Evolutionary conservation across 2,888 invertebrate species (phyloP).

Genomic region (Dynastes tityus): DNA sequence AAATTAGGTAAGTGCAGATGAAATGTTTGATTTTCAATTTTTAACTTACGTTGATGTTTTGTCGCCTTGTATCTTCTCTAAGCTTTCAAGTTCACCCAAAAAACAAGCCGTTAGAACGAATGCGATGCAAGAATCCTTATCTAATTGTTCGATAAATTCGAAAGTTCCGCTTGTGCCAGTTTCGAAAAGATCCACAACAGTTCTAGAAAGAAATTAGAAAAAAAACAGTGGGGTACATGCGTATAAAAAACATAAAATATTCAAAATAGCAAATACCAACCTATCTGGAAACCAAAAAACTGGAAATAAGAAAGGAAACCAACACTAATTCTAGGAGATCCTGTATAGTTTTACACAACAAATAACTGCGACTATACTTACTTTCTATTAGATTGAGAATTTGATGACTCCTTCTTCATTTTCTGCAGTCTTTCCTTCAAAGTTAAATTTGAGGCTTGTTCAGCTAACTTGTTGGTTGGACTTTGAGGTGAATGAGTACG

Average conservation of each 20-base stretch:
- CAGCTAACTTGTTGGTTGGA: background rate
- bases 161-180: constrained; percentile 34
- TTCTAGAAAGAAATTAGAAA: constrained; percentile 23
- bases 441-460: background rate
- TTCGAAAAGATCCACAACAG: constrained; percentile 27
- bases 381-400: constrained; percentile 23
- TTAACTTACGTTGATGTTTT: constrained; percentile 34
- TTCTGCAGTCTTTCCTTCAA: constrained; percentile 22
- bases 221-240: too few species aligned
- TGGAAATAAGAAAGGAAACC: too few species aligned
- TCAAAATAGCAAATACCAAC: background rate
- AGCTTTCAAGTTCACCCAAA: constrained; percentile 17
- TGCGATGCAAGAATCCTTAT: constrained; percentile 47
- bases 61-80: constrained; percentile 42
- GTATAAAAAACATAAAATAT: background rate
- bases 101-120: constrained; percentile 36
- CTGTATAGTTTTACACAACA: too few species aligned
- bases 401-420: background rate
- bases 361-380: background rate
- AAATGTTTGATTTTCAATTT: too few species aligned
- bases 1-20: background rate
- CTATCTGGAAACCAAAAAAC: too few species aligned
- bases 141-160: constrained; percentile 31
- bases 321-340: too few species aligned
- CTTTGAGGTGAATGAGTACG: background rate